Percentiles rank a stretch among this genome's conserved stretches.
Conservation (phyloP, 2,797 vertebrate species). For the Pseudocheirus occidentalis region DNA sequence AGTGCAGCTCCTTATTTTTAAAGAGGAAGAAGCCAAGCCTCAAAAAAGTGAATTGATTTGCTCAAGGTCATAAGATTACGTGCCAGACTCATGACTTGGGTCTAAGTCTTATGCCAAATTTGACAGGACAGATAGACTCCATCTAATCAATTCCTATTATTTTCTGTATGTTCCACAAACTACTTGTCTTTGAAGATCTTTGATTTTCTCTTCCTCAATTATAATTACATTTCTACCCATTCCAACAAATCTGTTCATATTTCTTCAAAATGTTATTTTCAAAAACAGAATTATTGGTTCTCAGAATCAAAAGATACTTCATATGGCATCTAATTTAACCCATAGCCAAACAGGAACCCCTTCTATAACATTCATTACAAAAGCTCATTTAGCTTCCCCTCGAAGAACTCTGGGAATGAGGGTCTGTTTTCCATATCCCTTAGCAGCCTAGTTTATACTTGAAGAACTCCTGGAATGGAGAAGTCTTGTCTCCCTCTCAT, state of each 20-base stretch:
- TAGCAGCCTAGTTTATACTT: background rate
- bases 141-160: background rate
- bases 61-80: background rate
- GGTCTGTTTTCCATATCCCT: background rate
- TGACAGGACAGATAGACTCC: background rate
- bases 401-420: background rate
- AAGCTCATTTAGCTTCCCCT: background rate
- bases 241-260: background rate
- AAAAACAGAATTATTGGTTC: background rate
- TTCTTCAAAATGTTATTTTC: background rate
- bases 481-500: background rate
- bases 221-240: background rate
- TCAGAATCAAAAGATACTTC: background rate
- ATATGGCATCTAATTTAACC: background rate
- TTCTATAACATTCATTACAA: background rate
- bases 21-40: background rate
- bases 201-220: background rate
- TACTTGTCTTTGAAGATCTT: background rate
- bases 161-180: background rate
- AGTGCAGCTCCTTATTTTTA: background rate
- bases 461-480: background rate
- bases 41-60: background rate
- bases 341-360: background rate
- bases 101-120: background rate
- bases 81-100: background rate